Percentiles rank a stretch among this genome's conserved stretches.
Evolutionary conservation across 2,113 vertebrate genomes (phyloP).

Genomic region (Balaenoptera acutorostrata): DNA sequence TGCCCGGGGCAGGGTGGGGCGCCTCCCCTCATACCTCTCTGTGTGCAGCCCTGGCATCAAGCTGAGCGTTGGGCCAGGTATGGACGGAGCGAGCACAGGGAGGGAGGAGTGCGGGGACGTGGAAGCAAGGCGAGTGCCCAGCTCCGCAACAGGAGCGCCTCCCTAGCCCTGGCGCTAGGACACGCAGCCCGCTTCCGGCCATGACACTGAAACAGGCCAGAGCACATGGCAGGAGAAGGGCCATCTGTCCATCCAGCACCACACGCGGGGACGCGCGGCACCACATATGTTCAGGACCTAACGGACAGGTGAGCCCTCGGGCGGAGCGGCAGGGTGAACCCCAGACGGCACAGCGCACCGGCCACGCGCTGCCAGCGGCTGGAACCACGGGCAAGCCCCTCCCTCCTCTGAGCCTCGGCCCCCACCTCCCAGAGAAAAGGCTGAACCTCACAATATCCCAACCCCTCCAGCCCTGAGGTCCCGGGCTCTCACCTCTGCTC

Average conservation of each 20-base stretch:
- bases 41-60: background rate
- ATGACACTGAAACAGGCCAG: background rate
- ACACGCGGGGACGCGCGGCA: background rate
- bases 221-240: conserved; percentile 29
- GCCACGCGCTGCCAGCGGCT: background rate
- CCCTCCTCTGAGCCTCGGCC: accelerated
- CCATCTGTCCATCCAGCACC: conserved; percentile 24
- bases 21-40: background rate
- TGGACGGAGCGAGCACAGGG: background rate
- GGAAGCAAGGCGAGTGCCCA: background rate
- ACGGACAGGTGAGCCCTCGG: background rate
- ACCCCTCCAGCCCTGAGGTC: background rate
- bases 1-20: accelerated
- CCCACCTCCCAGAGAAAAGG: background rate
- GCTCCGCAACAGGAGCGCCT: background rate
- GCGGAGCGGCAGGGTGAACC: background rate
- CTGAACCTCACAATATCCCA: background rate
- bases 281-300: background rate
- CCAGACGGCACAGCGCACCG: background rate
- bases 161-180: accelerated
- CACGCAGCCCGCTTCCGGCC: background rate
- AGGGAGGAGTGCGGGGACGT: accelerated
- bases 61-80: background rate
- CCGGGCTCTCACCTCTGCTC: background rate
- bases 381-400: accelerated